phyloP scores from a whole-genome alignment of 2,797 vertebrate genomes.

The Potorous gilbertii region DNA sequence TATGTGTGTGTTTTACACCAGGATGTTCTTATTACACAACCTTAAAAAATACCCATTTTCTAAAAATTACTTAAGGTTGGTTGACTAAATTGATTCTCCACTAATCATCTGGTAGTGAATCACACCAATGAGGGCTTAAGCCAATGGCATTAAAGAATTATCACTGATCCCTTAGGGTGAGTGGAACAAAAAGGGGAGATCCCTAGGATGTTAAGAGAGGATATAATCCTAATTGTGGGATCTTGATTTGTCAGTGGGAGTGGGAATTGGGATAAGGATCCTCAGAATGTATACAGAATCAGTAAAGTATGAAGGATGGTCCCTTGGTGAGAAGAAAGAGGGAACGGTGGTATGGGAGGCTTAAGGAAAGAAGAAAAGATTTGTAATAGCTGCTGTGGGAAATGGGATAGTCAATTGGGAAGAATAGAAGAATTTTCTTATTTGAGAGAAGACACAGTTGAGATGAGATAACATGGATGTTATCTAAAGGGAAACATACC shows the following conservation, averaged over 20 bases:
- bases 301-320: not conserved
- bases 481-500: not conserved
- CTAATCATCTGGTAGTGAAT: not conserved
- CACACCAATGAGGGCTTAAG: not conserved
- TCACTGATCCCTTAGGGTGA: not conserved
- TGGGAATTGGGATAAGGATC: not conserved
- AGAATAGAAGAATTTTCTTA: not conserved
- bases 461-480: not conserved
- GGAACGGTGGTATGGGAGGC: not conserved
- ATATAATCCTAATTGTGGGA: not conserved
- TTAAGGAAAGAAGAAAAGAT: not conserved
- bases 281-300: not conserved
- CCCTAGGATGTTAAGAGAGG: not conserved
- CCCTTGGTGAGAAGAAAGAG: not conserved
- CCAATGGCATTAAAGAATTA: not conserved
- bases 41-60: not conserved
- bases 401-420: not conserved
- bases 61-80: not conserved
- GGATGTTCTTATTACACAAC: not conserved
- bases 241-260: not conserved
- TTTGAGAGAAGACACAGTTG: not conserved
- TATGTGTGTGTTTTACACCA: not conserved
- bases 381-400: not conserved
- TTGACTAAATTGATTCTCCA: not conserved
- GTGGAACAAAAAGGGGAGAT: rapidly evolving